Base-by-base conservation (phyloP, 2,888 invertebrate genomes). In the Eudemis profundana region DNA sequence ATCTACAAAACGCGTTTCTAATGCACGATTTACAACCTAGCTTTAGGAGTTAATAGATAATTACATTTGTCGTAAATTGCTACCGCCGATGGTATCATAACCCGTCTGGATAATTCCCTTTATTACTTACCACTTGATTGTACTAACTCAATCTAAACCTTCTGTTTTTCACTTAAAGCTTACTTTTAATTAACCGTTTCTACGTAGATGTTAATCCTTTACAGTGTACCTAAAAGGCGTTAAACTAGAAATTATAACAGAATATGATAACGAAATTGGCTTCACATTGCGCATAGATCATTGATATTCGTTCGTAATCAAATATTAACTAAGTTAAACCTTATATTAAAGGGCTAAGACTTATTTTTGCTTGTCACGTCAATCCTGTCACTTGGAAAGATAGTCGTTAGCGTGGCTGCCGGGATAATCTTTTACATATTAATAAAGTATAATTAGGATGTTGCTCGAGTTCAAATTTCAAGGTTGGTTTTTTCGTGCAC, bases 21-120 rank as follows among this genome's bases (percentile, higher is more conserved):
- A 59, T 59, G 59, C 50, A 57, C 51, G 44, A 59, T 51, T 64
- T 59, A 64, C 62, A 49, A 47, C 64, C 50, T 33, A 17, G 44
- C 50, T 64, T 59, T 51, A 51, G 50, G 42, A 61, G 51, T 68
- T 65, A 68, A 68, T 68, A 64, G 68, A 65, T 68, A 65, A 68
- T 68, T 56, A 68, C 61, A 57, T 68, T 68, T 65, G 61, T 68
- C 56, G 68, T 68, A 68, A 68, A 65, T 68, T 68, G 65, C 65
- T 68, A 49, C 68, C 60, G 64, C 47, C 44, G 68, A 68, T 68
- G 36, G 49, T 68, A 68, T 68, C 68, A 49, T 53, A 54, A 59
- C 57, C 57, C 42, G 64, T 50, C 59, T 36, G 49, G 64, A 63
- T 56, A 63, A 59, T 64, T 59, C 50, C 57, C 57, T 59, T 64